Percentiles rank a stretch among this genome's conserved stretches.
phyloP scores from a whole-genome alignment of 2,888 invertebrate genomes.

The Eupithecia dodoneata region DNA sequence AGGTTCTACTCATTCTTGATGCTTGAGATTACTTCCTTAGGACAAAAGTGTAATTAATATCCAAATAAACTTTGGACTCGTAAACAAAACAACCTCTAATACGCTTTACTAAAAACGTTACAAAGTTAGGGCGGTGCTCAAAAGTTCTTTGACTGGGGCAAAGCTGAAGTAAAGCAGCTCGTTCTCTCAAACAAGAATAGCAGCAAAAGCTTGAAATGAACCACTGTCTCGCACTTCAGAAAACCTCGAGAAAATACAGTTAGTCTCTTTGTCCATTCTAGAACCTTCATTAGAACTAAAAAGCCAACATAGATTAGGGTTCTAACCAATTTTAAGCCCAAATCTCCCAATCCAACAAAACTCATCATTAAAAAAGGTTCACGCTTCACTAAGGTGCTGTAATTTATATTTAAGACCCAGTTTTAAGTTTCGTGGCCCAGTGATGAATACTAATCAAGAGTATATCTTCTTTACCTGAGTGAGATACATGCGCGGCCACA shows the following conservation, averaged over 20 bases:
- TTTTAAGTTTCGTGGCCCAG: background rate
- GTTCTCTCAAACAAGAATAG: slow-evolving; percentile 1
- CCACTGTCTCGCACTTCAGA: background rate
- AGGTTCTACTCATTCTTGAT: slow-evolving; percentile 3
- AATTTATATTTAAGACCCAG: no score
- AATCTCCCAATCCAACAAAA: no score
- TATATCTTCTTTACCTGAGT: no score
- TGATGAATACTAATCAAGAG: background rate
- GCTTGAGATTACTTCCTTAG: slow-evolving; percentile 14
- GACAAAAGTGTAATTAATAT: slow-evolving; percentile 28
- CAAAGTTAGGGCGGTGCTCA: slow-evolving; percentile 46
- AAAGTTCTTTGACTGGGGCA: slow-evolving; percentile 47
- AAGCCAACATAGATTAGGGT: background rate
- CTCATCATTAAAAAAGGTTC: no score
- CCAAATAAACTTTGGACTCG: slow-evolving; percentile 30
- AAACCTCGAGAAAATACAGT: background rate
- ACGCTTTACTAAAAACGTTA: slow-evolving; percentile 48
- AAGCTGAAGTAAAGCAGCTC: slow-evolving; percentile 16
- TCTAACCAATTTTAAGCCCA: no score
- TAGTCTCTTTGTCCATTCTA: background rate
- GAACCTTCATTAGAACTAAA: background rate
- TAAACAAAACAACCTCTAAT: slow-evolving; percentile 43
- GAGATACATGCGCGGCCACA: no score
- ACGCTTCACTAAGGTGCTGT: no score
- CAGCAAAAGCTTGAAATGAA: background rate